Conservation (phyloP, 2,888 invertebrate species). For the Colletes collaris region DNA sequence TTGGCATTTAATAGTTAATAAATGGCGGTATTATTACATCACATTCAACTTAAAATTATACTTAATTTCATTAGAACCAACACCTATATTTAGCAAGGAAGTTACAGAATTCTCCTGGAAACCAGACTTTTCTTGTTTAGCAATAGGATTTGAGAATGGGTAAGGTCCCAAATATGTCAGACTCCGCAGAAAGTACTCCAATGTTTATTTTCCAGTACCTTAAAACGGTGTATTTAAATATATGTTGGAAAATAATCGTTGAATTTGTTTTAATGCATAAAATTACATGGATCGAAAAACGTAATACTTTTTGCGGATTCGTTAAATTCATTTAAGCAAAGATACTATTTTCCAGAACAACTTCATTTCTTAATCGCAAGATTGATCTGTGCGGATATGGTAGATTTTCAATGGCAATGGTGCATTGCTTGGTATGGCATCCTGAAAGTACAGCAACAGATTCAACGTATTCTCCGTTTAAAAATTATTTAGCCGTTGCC, state of each 20-base stretch:
- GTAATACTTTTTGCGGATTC: no score
- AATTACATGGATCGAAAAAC: no score
- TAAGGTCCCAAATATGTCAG: conserved; percentile 71
- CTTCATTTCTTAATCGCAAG: conserved; percentile 71
- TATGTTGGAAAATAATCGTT: no score
- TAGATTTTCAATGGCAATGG: conserved; percentile 85
- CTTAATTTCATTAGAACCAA: conserved; percentile 64
- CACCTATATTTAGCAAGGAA: conserved; percentile 71
- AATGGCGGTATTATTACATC: conserved; percentile 18
- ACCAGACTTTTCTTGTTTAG: conserved; percentile 85
- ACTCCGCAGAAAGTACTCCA: no score
- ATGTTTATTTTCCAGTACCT: no score
- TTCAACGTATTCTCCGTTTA: conserved; percentile 84
- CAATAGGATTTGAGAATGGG: conserved; percentile 87
- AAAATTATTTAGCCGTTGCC: conserved; percentile 87
- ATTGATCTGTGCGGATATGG: conserved; percentile 71
- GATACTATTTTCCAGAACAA: conserved; percentile 69
- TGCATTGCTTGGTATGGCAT: conserved; percentile 89
- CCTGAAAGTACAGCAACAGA: conserved; percentile 87
- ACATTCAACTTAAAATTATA: conserved; percentile 10
- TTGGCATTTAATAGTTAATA: conserved; percentile 29
- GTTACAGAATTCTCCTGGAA: conserved; percentile 87
- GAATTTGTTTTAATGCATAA: no score
- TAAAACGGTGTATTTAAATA: no score
- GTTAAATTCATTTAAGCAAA: neutral